Evolutionary conservation across 2,888 invertebrate species (phyloP).

Genomic region (Mimas tiliae): DNA sequence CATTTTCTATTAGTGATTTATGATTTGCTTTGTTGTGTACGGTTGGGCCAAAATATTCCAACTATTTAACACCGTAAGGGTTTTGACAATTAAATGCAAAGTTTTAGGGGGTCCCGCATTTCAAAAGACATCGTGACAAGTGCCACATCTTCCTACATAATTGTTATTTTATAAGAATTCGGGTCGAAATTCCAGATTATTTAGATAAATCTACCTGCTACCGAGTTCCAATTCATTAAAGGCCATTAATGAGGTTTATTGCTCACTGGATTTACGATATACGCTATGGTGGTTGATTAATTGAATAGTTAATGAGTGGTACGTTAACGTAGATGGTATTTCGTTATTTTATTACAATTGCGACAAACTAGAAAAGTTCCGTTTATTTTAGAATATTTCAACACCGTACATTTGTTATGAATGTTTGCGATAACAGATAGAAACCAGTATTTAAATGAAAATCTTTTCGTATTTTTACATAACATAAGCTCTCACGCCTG

Average conservation of each 20-base stretch:
- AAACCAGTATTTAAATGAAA: neutral
- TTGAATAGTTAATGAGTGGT: slow-evolving; percentile 70
- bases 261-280: slow-evolving; percentile 67
- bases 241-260: slow-evolving; percentile 75
- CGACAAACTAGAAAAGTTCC: slow-evolving; percentile 3
- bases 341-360: slow-evolving; percentile 26
- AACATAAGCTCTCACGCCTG: too few relatives aligned
- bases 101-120: slow-evolving; percentile 57
- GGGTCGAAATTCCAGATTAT: slow-evolving; percentile 39
- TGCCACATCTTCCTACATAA: slow-evolving; percentile 52
- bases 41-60: slow-evolving; percentile 37
- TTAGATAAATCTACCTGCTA: slow-evolving; percentile 65
- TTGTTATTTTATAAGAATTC: slow-evolving; percentile 70
- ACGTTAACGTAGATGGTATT: slow-evolving; percentile 40
- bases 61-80: slow-evolving; percentile 52
- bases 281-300: slow-evolving; percentile 65
- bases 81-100: slow-evolving; percentile 63
- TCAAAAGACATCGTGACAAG: slow-evolving; percentile 44
- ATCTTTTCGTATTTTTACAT: too few relatives aligned
- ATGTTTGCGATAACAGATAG: neutral
- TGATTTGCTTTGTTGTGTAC: neutral
- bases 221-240: slow-evolving; percentile 78
- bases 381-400: neutral
- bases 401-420: neutral
- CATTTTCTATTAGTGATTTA: slow-evolving; percentile 20